phyloP scores from a whole-genome alignment of 2,797 vertebrate genomes.

The Pampus argenteus region DNA sequence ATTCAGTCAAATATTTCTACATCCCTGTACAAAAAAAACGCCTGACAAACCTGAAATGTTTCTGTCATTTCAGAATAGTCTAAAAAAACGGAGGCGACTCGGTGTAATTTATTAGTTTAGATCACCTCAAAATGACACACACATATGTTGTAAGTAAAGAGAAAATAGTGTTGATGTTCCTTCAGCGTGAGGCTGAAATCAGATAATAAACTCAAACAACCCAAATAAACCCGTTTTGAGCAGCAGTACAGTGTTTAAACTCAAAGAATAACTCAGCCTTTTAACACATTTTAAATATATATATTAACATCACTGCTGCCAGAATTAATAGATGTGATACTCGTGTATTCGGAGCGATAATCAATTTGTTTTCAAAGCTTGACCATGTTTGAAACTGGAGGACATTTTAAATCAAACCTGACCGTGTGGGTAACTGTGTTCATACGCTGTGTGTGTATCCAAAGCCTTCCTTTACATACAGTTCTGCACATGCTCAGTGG shows the following conservation, averaged over 20 bases:
- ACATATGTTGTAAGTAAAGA: neutral
- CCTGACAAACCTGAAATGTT: neutral
- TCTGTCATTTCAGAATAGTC: neutral
- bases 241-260: too few species aligned
- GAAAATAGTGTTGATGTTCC: neutral
- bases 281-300: neutral
- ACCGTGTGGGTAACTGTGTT: too few species aligned
- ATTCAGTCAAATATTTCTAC: neutral
- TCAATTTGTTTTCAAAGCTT: neutral
- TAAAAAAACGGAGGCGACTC: neutral
- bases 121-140: constrained; percentile 6
- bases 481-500: too few species aligned
- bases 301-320: neutral
- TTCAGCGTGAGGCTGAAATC: too few species aligned
- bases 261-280: too few species aligned
- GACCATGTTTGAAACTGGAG: too few species aligned
- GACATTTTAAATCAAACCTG: too few species aligned
- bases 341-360: too few species aligned
- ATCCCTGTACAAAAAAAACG: neutral
- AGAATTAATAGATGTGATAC: too few species aligned
- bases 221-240: too few species aligned
- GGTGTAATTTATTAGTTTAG: neutral
- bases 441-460: too few species aligned
- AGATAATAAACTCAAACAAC: neutral
- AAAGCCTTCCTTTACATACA: too few species aligned